These are phyloP conservation scores for Poeciliopsis turneri DNA, from an alignment of 2,797 vertebrate genomes.

Conservation along the genomic window DNA sequence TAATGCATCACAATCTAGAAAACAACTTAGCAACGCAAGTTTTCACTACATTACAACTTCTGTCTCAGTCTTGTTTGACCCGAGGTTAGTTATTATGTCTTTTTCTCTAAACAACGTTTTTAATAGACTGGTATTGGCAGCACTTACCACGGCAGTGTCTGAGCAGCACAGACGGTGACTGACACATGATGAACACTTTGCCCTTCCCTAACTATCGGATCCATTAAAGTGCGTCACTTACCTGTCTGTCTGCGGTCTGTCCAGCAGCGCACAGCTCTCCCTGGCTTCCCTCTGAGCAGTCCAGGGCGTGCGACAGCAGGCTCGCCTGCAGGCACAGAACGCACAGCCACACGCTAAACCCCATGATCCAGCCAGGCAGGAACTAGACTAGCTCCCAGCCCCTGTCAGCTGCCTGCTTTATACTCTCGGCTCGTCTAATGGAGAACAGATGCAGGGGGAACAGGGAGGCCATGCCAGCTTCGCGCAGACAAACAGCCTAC, in stretches of 20 bases:
- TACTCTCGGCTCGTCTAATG: slow-evolving; percentile 81
- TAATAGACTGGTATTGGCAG: slow-evolving; percentile 44
- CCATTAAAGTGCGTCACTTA: slow-evolving; percentile 66
- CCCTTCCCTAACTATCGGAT: slow-evolving; percentile 59
- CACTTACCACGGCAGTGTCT: slow-evolving; percentile 49
- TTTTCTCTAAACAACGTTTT: slow-evolving; percentile 55
- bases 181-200: slow-evolving; percentile 61
- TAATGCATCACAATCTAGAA: background rate
- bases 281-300: slow-evolving; percentile 65
- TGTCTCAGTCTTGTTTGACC: slow-evolving; percentile 18
- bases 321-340: slow-evolving; percentile 79
- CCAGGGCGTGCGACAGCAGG: slow-evolving; percentile 77
- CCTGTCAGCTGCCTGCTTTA: slow-evolving; percentile 78
- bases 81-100: slow-evolving; percentile 33
- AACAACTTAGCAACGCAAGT: background rate
- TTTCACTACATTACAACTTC: background rate
- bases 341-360: slow-evolving; percentile 76
- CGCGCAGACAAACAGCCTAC: slow-evolving; percentile 80
- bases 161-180: slow-evolving; percentile 44
- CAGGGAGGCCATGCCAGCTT: slow-evolving; percentile 76
- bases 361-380: slow-evolving; percentile 78
- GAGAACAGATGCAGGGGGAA: slow-evolving; percentile 80
- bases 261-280: slow-evolving; percentile 63
- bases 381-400: slow-evolving; percentile 72
- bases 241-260: slow-evolving; percentile 73